phyloP scores from a whole-genome alignment of 2,113 vertebrate species.

The Stegostoma tigrinum region DNA sequence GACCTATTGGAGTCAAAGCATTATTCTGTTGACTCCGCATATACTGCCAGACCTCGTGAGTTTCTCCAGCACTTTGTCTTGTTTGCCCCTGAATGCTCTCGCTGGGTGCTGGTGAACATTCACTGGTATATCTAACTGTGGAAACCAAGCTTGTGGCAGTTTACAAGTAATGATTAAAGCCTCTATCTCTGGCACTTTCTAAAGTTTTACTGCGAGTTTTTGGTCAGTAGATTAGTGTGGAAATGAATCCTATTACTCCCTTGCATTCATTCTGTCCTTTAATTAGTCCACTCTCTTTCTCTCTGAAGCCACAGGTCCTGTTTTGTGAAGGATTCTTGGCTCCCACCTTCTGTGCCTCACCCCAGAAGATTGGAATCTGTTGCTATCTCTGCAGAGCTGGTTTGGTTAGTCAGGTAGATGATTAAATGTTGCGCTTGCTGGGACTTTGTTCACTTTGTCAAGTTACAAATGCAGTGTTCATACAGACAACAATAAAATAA shows the following conservation, averaged over 20 bases:
- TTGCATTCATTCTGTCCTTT: neutral
- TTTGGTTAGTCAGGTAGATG: neutral
- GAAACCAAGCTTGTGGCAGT: neutral
- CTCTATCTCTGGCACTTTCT: neutral
- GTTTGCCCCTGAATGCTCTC: too few relatives aligned
- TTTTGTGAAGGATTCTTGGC: neutral
- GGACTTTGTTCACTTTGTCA: neutral
- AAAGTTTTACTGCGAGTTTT: neutral
- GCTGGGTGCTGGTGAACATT: neutral
- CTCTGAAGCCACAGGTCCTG: neutral
- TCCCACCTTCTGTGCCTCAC: neutral
- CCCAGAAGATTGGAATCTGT: too few relatives aligned
- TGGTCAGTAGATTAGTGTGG: too few relatives aligned
- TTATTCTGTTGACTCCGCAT: too few relatives aligned
- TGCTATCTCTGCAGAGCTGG: neutral
- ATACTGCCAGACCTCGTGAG: too few relatives aligned
- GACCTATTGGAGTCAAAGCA: too few relatives aligned
- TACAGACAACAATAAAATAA: neutral
- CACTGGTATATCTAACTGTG: too few relatives aligned
- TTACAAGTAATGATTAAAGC: neutral
- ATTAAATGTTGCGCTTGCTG: neutral
- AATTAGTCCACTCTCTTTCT: neutral
- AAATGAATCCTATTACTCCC: too few relatives aligned
- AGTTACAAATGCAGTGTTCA: neutral
- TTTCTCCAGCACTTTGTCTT: too few relatives aligned